Conservation (phyloP, 2,888 invertebrate species). For the Chironomus riparius region DNA sequence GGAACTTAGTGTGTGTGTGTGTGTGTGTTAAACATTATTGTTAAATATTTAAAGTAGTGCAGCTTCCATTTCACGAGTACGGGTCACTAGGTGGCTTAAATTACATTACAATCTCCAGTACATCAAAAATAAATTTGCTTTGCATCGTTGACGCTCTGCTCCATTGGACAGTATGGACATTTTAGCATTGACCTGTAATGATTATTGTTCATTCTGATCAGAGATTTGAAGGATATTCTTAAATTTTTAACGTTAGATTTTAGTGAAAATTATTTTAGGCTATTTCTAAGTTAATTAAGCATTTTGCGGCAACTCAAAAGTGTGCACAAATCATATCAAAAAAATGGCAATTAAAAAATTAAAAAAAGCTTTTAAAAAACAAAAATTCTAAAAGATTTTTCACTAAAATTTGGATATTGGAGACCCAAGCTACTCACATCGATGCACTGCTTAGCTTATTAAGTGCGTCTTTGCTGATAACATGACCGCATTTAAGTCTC, state of each 20-base stretch:
- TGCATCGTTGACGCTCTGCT: slow-evolving; percentile 88
- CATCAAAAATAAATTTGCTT: slow-evolving; percentile 84
- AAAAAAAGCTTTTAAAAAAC: neutral
- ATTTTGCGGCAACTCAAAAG: neutral
- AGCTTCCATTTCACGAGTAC: too few relatives aligned
- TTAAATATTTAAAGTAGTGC: too few relatives aligned
- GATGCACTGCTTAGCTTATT: slow-evolving; percentile 87
- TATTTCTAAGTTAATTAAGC: neutral
- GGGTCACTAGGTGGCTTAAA: too few relatives aligned
- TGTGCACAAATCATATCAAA: neutral
- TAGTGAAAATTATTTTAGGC: slow-evolving; percentile 8
- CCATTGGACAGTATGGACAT: slow-evolving; percentile 97
- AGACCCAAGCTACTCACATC: slow-evolving; percentile 55
- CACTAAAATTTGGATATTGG: neutral
- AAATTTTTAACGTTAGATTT: neutral
- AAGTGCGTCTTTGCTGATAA: slow-evolving; percentile 93
- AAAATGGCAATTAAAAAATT: neutral
- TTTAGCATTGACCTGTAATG: slow-evolving; percentile 65
- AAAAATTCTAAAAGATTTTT: slow-evolving; percentile 5
- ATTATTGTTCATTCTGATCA: slow-evolving; percentile 23
- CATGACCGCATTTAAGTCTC: slow-evolving; percentile 94
- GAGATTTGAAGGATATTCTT: neutral
- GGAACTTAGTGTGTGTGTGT: too few relatives aligned
- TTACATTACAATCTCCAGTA: neutral
- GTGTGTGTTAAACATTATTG: too few relatives aligned